Evolutionary conservation across 2,113 vertebrate species (phyloP).

Genomic region (Columbina picui): DNA sequence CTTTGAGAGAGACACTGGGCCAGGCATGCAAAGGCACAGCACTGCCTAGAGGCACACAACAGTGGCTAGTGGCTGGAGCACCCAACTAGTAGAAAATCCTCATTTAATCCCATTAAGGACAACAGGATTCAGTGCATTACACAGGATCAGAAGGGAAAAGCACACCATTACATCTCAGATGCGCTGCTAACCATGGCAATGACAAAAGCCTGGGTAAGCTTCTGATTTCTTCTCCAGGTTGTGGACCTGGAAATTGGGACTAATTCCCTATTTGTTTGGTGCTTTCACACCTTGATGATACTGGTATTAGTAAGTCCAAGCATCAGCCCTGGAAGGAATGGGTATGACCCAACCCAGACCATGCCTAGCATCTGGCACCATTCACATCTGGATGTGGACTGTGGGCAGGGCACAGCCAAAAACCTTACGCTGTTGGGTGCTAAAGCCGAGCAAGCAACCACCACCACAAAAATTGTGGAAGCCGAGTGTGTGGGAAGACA

Average conservation of each 20-base stretch:
- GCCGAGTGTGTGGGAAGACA: fast-evolving
- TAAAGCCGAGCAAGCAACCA: neutral
- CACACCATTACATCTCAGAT: neutral
- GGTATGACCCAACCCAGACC: neutral
- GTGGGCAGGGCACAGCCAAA: neutral
- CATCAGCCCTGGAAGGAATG: neutral
- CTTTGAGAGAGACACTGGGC: neutral
- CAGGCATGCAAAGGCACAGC: neutral
- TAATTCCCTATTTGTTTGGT: neutral
- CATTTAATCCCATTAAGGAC: conserved; percentile 15
- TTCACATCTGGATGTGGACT: neutral
- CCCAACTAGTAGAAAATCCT: neutral
- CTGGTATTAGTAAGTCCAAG: neutral
- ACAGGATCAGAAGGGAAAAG: conserved; percentile 1
- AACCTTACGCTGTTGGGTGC: neutral
- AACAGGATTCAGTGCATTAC: neutral
- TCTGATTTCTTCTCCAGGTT: neutral
- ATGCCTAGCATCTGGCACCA: neutral
- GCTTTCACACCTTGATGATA: neutral
- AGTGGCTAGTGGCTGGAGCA: neutral
- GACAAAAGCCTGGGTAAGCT: neutral
- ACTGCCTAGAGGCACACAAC: neutral
- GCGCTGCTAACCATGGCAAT: neutral
- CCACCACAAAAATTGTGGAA: fast-evolving
- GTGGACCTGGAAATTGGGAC: neutral